Conservation (phyloP, 2,888 invertebrate species). For the Arge pagana region DNA sequence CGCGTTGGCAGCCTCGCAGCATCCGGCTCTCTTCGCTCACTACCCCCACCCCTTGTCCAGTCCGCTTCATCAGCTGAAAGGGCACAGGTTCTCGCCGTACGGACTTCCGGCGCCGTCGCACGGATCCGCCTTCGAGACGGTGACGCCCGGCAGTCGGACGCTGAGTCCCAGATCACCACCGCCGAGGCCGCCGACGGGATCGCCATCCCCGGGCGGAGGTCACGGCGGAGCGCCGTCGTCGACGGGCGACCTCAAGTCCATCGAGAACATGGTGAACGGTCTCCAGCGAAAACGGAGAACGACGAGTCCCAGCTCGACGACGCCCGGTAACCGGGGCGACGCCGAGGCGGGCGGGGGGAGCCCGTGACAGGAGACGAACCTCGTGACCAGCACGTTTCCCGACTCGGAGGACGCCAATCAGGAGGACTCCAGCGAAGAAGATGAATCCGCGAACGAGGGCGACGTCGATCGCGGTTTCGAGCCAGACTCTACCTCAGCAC, state of each 20-base stretch:
- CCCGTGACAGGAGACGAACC: conserved; percentile 56
- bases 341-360: conserved; percentile 50
- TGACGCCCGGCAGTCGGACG: conserved; percentile 76
- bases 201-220: conserved; percentile 62
- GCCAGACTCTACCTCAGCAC: conserved; percentile 55
- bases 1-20: conserved; percentile 80
- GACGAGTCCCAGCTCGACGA: conserved; percentile 39
- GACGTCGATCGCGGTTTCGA: conserved; percentile 37
- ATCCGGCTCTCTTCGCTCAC: conserved; percentile 74
- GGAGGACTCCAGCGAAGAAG: conserved; percentile 11
- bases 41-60: conserved; percentile 73
- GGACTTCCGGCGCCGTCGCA: conserved; percentile 75
- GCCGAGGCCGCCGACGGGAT: conserved; percentile 64
- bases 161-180: conserved; percentile 68
- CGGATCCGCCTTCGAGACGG: conserved; percentile 88
- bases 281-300: conserved; percentile 76
- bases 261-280: conserved; percentile 97
- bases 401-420: conserved; percentile 17
- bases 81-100: conserved; percentile 89
- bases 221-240: conserved; percentile 62
- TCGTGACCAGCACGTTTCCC: conserved; percentile 44
- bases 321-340: conserved; percentile 48
- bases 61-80: conserved; percentile 71
- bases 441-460: conserved; percentile 9
- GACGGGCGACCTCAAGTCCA: conserved; percentile 88